These are phyloP conservation scores for Oryzias dopingdopingensis DNA, from an alignment of 2,797 vertebrate species.

Conservation along the genomic window DNA sequence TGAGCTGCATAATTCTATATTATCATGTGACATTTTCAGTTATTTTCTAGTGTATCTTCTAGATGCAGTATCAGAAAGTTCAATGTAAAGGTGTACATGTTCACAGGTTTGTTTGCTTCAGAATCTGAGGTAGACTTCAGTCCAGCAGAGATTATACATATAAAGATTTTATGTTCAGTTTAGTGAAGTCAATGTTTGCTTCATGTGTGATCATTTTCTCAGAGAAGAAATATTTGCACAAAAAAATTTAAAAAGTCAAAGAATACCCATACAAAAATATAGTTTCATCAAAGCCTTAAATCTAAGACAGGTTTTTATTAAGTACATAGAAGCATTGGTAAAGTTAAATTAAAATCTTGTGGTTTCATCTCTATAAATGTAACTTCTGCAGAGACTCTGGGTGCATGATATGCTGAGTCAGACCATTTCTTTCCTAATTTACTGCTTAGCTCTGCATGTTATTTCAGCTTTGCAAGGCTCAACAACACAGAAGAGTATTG, in stretches of 20 bases:
- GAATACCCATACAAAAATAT: neutral
- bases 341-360: constrained; percentile 2
- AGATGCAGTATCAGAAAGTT: neutral
- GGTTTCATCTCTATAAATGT: constrained; percentile 8
- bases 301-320: neutral
- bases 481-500: constrained; percentile 19
- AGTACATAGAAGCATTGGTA: neutral
- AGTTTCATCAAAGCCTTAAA: neutral
- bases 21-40: too few relatives aligned
- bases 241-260: neutral
- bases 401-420: constrained; percentile 25
- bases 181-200: neutral
- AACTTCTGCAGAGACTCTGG: constrained; percentile 9
- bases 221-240: neutral
- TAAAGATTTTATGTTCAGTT: neutral
- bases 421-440: constrained; percentile 9
- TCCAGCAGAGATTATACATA: too few relatives aligned
- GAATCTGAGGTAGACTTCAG: too few relatives aligned
- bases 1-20: too few relatives aligned
- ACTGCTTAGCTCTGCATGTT: constrained; percentile 29
- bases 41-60: neutral
- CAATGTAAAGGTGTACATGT: too few relatives aligned
- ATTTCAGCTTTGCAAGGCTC: constrained; percentile 48
- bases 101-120: too few relatives aligned
- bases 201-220: neutral